Conservation (phyloP, 92 coral and sea anemone species). For the Isaurus tuberculatus region DNA sequence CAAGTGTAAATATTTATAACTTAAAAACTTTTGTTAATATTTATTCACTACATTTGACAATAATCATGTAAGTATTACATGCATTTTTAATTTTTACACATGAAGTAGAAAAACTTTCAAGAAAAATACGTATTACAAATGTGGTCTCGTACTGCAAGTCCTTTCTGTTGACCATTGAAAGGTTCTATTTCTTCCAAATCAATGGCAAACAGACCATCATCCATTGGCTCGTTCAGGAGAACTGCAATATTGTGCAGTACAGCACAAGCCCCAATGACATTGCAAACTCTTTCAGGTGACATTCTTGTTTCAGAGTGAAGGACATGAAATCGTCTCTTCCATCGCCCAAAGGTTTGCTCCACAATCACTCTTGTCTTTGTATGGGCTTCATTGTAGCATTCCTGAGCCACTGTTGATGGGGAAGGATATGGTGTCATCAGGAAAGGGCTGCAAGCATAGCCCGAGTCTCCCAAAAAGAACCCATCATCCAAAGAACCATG, state of each 20-base stretch:
- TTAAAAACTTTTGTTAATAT: too few species aligned
- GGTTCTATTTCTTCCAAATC: slow-evolving; percentile 45
- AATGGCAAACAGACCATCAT: slow-evolving; percentile 8
- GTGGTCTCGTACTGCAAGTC: slow-evolving; percentile 54
- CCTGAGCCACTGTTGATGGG: slow-evolving; percentile 55
- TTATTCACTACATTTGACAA: too few species aligned
- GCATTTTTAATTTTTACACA: too few species aligned
- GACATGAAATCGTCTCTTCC: slow-evolving; percentile 60
- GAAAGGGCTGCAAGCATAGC: slow-evolving; percentile 66
- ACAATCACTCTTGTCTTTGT: slow-evolving; percentile 60
- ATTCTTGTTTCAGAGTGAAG: slow-evolving; percentile 49
- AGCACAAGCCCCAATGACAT: slow-evolving; percentile 69
- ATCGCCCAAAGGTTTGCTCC: slow-evolving; percentile 70
- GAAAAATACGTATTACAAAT: slow-evolving; percentile 53
- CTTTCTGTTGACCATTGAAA: slow-evolving; percentile 62
- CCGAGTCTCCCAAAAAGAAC: slow-evolving; percentile 66
- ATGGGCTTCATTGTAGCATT: slow-evolving; percentile 59
- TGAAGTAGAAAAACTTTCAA: not conserved
- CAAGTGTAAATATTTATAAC: too few species aligned
- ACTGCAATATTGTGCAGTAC: slow-evolving; percentile 67
- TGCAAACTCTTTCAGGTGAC: slow-evolving; percentile 58
- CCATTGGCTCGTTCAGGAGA: slow-evolving; percentile 56
- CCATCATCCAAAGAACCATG: slow-evolving; percentile 58
- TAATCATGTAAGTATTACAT: too few species aligned
- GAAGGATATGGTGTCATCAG: slow-evolving; percentile 66